Base-by-base conservation (phyloP, 37 sponge, comb jelly and placozoan species). In the Eunapius fragilis region DNA sequence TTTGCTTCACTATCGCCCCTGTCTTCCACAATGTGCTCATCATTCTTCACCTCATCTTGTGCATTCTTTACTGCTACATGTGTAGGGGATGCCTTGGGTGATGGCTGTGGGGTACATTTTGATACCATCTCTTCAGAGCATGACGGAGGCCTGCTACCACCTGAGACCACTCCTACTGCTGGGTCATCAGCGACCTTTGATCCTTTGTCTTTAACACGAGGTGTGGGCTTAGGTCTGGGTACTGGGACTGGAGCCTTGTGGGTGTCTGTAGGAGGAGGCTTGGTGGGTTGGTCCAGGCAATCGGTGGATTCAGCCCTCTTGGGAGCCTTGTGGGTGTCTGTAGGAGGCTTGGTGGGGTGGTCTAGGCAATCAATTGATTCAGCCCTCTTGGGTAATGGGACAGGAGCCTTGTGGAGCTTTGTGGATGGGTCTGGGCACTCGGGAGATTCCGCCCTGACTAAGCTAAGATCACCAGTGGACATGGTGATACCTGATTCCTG, bases 161-260 rank as follows among this genome's bases (percentile, higher is more conserved):
- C 47, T 11, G 4, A 9, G 47, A 9, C 4, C 9, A 9, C 47
- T 11, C 7, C 9, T 45, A 45, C 9, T 4, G 4, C 47, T 45
- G 4, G 47, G 7, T 45, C 47, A 11, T 45, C 47, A 45, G 7
- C 9, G 47, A 9, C 4, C 9, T 45, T 45, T 4, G 47, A 45
- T 11, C 47, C 9, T 45, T 45, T 45, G 47, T 45, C 47, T 45
- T 45, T 45, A 45, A 45, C 35, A 33, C 83, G 71, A 71, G 83
- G 83, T 12, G 36, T 70, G 11, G 81, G 81, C 35, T 67, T 80
- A 27, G 81, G 81, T 80, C 77, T 25, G n/a, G 32, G 32, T 17
- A 67, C 58, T 45, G 48, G 80, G 26, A 33, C 70, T 25, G 83
- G 37, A 82, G 34, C 19, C 35, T 45, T 45, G 47, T 45, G 4